Conservation (phyloP, 2,888 invertebrate species). For the Tetragonula carbonaria region DNA sequence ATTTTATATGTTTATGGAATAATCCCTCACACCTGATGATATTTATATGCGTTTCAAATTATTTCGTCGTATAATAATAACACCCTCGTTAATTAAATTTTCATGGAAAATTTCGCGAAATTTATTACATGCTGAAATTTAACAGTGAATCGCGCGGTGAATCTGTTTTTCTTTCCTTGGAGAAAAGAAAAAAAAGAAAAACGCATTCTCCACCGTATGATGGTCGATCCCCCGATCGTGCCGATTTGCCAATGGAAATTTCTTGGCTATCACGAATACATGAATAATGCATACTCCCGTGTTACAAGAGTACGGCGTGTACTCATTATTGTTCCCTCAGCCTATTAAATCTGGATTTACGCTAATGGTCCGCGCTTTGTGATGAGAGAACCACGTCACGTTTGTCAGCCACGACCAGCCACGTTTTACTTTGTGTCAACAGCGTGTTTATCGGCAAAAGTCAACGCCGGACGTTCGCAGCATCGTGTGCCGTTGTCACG, state of each 20-base stretch:
- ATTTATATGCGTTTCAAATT: too few species aligned
- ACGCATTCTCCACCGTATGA: too few species aligned
- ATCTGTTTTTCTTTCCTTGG: neutral
- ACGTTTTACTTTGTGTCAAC: slow-evolving; percentile 37
- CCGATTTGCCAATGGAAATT: slow-evolving; percentile 36
- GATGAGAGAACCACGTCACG: slow-evolving; percentile 38
- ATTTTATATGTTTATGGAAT: too few species aligned
- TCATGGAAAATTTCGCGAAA: neutral
- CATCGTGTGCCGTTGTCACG: slow-evolving; percentile 24
- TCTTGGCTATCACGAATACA: slow-evolving; percentile 27
- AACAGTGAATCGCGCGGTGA: too few species aligned
- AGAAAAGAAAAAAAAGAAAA: too few species aligned
- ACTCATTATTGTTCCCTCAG: slow-evolving; percentile 60
- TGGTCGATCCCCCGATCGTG: too few species aligned
- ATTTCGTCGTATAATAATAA: neutral
- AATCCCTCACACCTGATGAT: too few species aligned
- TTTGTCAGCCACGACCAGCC: slow-evolving; percentile 41
- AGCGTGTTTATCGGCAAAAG: slow-evolving; percentile 32
- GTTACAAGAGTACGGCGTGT: slow-evolving; percentile 26
- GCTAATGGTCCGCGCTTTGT: slow-evolving; percentile 51
- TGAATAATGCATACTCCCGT: slow-evolving; percentile 52
- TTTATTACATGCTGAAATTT: too few species aligned
- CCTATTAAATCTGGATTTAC: slow-evolving; percentile 67
- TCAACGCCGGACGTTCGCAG: slow-evolving; percentile 28
- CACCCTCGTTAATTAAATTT: neutral